Base-by-base conservation (phyloP, 2,797 vertebrate genomes). In the Paedocypris micromegethes region DNA sequence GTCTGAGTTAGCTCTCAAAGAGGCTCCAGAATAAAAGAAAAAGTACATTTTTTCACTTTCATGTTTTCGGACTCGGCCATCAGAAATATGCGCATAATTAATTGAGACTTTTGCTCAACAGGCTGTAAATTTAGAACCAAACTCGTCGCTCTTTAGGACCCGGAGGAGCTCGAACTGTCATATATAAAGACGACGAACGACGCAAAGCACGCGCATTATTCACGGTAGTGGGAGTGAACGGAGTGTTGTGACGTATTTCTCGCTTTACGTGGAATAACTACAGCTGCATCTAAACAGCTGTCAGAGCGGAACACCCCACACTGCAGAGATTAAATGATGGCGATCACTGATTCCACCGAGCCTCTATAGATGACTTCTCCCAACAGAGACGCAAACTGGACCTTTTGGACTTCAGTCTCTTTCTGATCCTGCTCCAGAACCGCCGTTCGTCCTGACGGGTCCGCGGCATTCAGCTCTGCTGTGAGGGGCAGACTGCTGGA, bases 121-220 rank as follows among this genome's bases (percentile, higher is more conserved):
- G 23, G 23, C 23, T 23, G 23, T 23, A 23, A 23, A 1, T 23
- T 23, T 23, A 23, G 23, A 23, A 23, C 23, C 23, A 23, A 23
- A 23, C 23, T 23, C 23, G 23, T 23, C 55, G 47, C 47, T 66
- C 64, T 80, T 76, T 77, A 82, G 76, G 79, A 81, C 77, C 78
- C 65, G 54, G 73, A 66, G 75, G 73, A 72, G 9, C 64, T 47
- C 57, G 51, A 64, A 52, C 65, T 8, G 53, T 5, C 53, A 4
- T 37, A 6, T 60, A 63, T 63, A 70, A 43, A 66, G 44, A 61
- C 3, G 5, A 66, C 64, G 64, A 56, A 59, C 46, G 51, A 61
- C 53, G 59, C 44, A 60, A 9, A 40, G 63, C 67, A 47, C 50
- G 54, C 52, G 61, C 58, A 54, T 43, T 65, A 44, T 50, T 23